phyloP scores from a whole-genome alignment of 1,140 invertebrate species.

The Aphidius ervi region DNA sequence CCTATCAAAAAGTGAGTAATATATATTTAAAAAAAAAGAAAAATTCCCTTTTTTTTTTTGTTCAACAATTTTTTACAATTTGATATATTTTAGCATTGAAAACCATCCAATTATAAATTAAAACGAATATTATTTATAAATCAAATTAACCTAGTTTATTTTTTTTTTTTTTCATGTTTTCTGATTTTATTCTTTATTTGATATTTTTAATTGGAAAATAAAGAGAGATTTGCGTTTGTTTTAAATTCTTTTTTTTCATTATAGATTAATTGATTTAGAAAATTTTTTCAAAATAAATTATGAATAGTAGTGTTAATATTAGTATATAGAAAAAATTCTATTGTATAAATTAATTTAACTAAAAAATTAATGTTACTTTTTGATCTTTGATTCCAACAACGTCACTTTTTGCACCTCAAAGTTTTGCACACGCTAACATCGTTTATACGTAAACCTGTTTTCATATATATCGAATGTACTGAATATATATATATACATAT shows the following conservation, averaged over 20 bases:
- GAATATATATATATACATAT: constrained; percentile 2
- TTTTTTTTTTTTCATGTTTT: no score
- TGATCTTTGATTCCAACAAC: no score
- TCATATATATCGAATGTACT: background rate
- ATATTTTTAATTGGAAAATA: no score
- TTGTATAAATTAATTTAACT: no score
- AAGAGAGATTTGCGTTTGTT: no score
- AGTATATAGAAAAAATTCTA: no score
- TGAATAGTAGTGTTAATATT: no score
- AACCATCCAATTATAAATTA: constrained; percentile 12
- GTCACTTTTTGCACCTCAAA: constrained; percentile 5
- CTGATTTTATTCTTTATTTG: no score
- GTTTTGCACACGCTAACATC: background rate
- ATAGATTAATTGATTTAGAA: no score
- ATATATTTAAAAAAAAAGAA: constrained; percentile 2
- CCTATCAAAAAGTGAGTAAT: constrained; percentile 42
- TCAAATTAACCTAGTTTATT: constrained; percentile 10
- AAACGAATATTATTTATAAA: background rate
- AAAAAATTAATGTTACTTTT: no score
- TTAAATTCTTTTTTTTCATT: no score
- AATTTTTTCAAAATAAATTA: no score
- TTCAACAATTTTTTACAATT: background rate
- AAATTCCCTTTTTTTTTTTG: background rate
- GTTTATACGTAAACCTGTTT: constrained; percentile 10
- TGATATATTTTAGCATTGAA: background rate